These are phyloP conservation scores for Dromococcyx pavoninus DNA, from an alignment of 2,797 vertebrate species.

Conservation along the genomic window DNA sequence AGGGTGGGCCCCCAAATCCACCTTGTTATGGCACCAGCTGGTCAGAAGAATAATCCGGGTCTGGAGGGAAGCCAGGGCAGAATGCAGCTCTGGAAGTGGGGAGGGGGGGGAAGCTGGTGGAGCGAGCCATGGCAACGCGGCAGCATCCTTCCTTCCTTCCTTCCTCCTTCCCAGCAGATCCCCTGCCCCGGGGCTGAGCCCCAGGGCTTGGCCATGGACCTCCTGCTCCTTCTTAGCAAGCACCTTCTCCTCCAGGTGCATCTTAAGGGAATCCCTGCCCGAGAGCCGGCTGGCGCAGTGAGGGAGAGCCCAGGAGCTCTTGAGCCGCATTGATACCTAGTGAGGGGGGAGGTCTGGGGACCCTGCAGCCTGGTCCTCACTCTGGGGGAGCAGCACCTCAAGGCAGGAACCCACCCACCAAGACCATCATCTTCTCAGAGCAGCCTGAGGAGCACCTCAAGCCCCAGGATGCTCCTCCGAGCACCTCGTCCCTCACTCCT, in stretches of 20 bases:
- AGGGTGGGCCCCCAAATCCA: background rate
- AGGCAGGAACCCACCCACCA: background rate
- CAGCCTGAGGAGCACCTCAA: background rate
- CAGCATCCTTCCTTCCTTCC: slow-evolving; percentile 22
- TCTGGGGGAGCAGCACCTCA: background rate
- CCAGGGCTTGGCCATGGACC: background rate
- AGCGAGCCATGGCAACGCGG: background rate
- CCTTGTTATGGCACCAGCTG: slow-evolving; percentile 30
- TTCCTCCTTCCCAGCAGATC: background rate
- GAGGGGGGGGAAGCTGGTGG: background rate
- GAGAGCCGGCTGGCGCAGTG: background rate
- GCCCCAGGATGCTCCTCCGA: background rate
- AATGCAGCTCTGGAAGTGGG: slow-evolving; percentile 28
- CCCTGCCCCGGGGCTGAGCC: background rate
- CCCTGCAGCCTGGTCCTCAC: background rate
- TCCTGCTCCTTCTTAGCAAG: background rate
- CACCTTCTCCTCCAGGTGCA: background rate
- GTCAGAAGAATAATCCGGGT: slow-evolving; percentile 55
- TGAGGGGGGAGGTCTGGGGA: background rate
- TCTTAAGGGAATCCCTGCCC: background rate
- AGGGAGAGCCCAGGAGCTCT: background rate
- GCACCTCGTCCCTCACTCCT: background rate
- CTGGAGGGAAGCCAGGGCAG: slow-evolving; percentile 58
- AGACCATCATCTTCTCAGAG: background rate
- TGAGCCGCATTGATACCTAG: background rate